Conservation (phyloP, 2,113 vertebrate genomes). For the Megatriorchis doriae region DNA sequence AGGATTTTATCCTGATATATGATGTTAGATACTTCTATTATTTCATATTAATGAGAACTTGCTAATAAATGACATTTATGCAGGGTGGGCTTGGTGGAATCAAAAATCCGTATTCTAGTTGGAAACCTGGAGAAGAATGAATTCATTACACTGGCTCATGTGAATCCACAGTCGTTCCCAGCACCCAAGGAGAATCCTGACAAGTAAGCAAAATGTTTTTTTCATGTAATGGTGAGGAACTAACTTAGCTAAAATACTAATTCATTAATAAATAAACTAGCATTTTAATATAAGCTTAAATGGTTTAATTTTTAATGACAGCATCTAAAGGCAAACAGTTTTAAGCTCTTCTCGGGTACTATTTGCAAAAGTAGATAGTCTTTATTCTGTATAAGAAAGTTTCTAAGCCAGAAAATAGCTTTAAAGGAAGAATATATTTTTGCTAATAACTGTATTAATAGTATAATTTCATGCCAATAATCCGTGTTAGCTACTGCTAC, state of each 20-base stretch:
- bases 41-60: neutral
- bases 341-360: neutral
- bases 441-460: neutral
- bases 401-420: neutral
- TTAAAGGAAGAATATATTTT: neutral
- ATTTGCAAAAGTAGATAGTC: neutral
- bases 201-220: constrained; percentile 73
- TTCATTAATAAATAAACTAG: neutral
- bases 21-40: neutral
- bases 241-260: neutral
- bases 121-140: constrained; percentile 87
- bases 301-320: neutral
- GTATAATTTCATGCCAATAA: neutral
- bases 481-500: neutral
- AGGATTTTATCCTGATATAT: neutral
- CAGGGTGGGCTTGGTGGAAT: constrained; percentile 90
- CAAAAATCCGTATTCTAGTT: constrained; percentile 89
- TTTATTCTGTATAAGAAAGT: neutral
- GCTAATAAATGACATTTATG: constrained; percentile 41
- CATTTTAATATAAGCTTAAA: neutral
- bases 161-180: constrained; percentile 85
- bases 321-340: neutral
- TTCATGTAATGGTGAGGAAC: neutral
- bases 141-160: constrained; percentile 84
- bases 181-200: constrained; percentile 78